Evolutionary conservation across 2,888 invertebrate genomes (phyloP).

Genomic region (Agrochola lota): DNA sequence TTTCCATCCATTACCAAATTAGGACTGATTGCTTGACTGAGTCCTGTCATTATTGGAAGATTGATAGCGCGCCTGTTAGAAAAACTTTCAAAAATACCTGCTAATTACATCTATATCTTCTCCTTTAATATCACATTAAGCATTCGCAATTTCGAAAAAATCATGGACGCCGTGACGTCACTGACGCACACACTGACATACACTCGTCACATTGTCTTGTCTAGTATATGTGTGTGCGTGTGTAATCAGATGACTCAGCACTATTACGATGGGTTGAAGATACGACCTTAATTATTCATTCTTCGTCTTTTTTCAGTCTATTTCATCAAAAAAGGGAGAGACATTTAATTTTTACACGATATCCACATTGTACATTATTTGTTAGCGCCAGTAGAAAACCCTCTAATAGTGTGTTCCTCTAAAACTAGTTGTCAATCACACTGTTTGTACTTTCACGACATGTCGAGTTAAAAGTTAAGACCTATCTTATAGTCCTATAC

Average conservation of each 20-base stretch:
- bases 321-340: not conserved
- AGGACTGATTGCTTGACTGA: slow-evolving; percentile 23
- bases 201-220: not conserved
- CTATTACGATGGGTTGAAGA: not conserved
- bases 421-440: not conserved
- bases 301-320: not conserved
- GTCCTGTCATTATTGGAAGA: slow-evolving; percentile 13
- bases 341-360: not conserved
- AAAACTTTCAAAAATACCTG: not conserved
- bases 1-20: slow-evolving; percentile 24
- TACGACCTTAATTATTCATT: slow-evolving; percentile 31
- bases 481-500: not conserved
- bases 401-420: not conserved
- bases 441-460: not conserved
- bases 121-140: not conserved
- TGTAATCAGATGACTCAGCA: slow-evolving; percentile 44
- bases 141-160: not conserved
- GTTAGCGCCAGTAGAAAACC: not conserved
- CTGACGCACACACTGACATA: not conserved
- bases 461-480: not conserved
- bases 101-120: slow-evolving; percentile 22
- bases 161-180: not conserved
- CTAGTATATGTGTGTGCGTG: not conserved
- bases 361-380: too few relatives aligned
- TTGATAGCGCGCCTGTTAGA: slow-evolving; percentile 1